phyloP scores from a whole-genome alignment of 2,888 invertebrate species.

The Ptychoptera albimana region DNA sequence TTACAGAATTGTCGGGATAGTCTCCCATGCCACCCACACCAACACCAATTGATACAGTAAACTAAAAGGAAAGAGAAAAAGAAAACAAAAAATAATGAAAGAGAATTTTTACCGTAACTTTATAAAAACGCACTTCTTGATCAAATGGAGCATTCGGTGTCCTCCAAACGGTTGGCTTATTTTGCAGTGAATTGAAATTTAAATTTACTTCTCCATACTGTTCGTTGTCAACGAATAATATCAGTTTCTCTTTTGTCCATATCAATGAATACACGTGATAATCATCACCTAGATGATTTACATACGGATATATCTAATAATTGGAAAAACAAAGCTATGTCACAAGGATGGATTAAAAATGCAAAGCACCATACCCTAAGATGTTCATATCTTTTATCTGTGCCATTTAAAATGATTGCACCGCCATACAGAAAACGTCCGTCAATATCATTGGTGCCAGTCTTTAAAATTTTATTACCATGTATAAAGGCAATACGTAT shows the following conservation, averaged over 20 bases:
- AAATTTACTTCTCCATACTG: slow-evolving; percentile 34
- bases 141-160: slow-evolving; percentile 49
- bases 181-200: slow-evolving; percentile 18
- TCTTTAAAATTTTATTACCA: slow-evolving; percentile 38
- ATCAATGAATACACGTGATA: slow-evolving; percentile 52
- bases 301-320: too few relatives aligned
- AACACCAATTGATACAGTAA: slow-evolving; percentile 57
- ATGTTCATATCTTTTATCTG: slow-evolving; percentile 27
- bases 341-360: too few relatives aligned
- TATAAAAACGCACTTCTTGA: too few relatives aligned
- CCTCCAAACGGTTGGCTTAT: slow-evolving; percentile 12
- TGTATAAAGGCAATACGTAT: slow-evolving; percentile 52
- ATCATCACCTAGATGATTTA: slow-evolving; percentile 33
- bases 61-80: slow-evolving; percentile 31
- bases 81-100: not conserved
- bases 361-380: slow-evolving; percentile 15
- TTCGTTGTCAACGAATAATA: slow-evolving; percentile 35
- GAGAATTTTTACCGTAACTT: too few relatives aligned
- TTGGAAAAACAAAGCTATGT: too few relatives aligned
- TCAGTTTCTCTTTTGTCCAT: slow-evolving; percentile 36
- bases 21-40: slow-evolving; percentile 60
- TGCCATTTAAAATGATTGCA: slow-evolving; percentile 17
- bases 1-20: slow-evolving; percentile 39
- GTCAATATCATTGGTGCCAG: slow-evolving; percentile 15
- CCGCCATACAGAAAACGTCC: slow-evolving; percentile 20